These are phyloP conservation scores for Mormoops blainvillei DNA, from an alignment of 2,113 vertebrate genomes.

Conservation along the genomic window DNA sequence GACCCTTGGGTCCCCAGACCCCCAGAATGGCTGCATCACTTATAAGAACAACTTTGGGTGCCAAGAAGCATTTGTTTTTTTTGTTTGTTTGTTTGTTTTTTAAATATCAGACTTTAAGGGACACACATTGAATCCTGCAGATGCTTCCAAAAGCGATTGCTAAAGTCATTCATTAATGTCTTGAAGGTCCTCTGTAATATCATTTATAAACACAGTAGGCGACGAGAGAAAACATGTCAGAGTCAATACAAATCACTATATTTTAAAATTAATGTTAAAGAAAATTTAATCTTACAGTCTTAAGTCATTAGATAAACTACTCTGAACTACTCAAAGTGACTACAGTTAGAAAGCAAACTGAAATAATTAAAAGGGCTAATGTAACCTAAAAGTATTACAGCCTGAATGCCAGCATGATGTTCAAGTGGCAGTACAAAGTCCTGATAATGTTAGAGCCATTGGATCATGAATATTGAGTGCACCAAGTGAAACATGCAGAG, in stretches of 20 bases:
- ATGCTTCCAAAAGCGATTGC: conserved; percentile 57
- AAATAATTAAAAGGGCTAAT: conserved; percentile 70
- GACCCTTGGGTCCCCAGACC: not conserved
- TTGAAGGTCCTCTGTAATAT: conserved; percentile 62
- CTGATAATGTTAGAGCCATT: not conserved
- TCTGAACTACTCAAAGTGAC: conserved; percentile 62
- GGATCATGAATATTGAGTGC: not conserved
- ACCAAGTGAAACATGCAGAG: not conserved
- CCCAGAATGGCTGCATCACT: not conserved
- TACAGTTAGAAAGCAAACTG: conserved; percentile 57
- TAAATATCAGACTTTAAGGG: not conserved
- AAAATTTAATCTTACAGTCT: conserved; percentile 76
- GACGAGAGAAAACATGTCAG: conserved; percentile 61
- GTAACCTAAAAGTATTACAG: conserved; percentile 48
- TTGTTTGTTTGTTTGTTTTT: not conserved
- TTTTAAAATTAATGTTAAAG: conserved; percentile 78
- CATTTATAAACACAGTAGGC: conserved; percentile 65
- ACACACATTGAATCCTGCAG: not conserved
- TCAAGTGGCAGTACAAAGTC: not conserved
- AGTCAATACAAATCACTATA: conserved; percentile 73
- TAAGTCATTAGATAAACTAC: conserved; percentile 73
- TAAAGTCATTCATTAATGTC: conserved; percentile 56
- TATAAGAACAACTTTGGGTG: not conserved
- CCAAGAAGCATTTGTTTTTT: too few relatives aligned
- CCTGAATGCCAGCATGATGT: not conserved